A percentile compares a stretch with the other conserved stretches of the same genome.
These are phyloP conservation scores for Labrus mixtus DNA, from an alignment of 2,113 vertebrate species.

Conservation along the genomic window DNA sequence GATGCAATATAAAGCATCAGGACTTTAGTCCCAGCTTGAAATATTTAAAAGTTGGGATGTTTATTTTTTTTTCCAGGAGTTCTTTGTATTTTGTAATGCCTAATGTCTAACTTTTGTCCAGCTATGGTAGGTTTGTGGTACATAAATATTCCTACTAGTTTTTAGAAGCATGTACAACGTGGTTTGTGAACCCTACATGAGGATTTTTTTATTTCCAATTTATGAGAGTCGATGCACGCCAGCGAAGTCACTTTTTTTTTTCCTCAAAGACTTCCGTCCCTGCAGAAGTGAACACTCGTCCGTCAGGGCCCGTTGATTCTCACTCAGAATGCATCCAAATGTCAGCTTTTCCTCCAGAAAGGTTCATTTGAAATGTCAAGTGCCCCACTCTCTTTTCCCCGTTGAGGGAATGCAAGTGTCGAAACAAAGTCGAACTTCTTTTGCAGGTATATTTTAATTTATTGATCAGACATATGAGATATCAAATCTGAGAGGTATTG, in stretches of 20 bases:
- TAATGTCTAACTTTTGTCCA: conserved; percentile 71
- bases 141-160: conserved; percentile 67
- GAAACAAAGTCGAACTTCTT: conserved; percentile 37
- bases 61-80: conserved; percentile 69
- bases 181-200: conserved; percentile 41
- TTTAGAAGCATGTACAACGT: conserved; percentile 73
- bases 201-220: conserved; percentile 32
- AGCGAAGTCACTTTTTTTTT: conserved; percentile 10
- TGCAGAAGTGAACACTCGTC: conserved; percentile 22
- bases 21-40: conserved; percentile 52
- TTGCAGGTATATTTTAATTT: conserved; percentile 53
- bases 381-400: conserved; percentile 7
- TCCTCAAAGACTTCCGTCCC: conserved; percentile 30
- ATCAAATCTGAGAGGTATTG: conserved; percentile 29
- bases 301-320: conserved; percentile 16
- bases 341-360: conserved; percentile 13
- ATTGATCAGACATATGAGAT: conserved; percentile 35
- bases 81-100: conserved; percentile 77
- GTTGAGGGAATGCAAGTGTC: conserved; percentile 4
- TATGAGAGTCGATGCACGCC: conserved; percentile 1
- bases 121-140: conserved; percentile 67
- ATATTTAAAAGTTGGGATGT: conserved; percentile 50
- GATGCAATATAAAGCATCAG: conserved; percentile 60
- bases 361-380: conserved; percentile 36
- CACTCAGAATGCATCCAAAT: conserved; percentile 11